Evolutionary conservation across 2,797 vertebrate genomes (phyloP), one percentile per base, ranked within the genome.

Genomic region (Nasua narica): DNA sequence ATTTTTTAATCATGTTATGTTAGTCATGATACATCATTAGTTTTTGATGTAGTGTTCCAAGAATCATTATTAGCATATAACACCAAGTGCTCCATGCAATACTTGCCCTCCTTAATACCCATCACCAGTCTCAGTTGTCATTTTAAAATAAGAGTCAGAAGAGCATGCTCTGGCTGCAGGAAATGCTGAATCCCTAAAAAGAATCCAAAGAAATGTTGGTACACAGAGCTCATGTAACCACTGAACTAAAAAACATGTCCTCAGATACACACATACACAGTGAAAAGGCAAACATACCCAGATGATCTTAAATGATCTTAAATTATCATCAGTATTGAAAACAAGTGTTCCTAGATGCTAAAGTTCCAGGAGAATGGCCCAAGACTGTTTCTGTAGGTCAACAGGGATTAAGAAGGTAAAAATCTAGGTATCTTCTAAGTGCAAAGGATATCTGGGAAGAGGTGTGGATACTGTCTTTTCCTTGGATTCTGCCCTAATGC

Each of bases 81-180:
- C 23, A 56, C 23, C 54, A 21, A 56, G 54, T 56, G 23, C 54
- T 56, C 23, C 54, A 56, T 56, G 23, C 54, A 56, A 25, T 56
- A 56, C 9, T 8, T 56, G 54, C 54, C 23, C 21, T 23, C 54
- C 21, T 56, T 56, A 56, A 56, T 56, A 10, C 54, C 54, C 23
- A 56, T 3, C 23, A 56, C 54, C 54, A 25, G 54, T 3, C 54
- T 43, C 11, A 72, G 18, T 70, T 87, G 56, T 65, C 62, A n/a
- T n/a, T 65, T 65, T n/a, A 65, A 65, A 92, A 87, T 21, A 91
- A 95, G 81, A 92, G 32, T 76, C 27, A 76, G 72, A 76, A 84
- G 90, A 67, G 3, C 18, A 35, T 46, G 16, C 0, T 76, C 18
- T 69, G 50, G 21, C 23, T 56, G 10, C 52, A 79, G 23, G 21